Evolutionary conservation across 2,797 vertebrate genomes (phyloP).

Genomic region (Poecilia picta): DNA sequence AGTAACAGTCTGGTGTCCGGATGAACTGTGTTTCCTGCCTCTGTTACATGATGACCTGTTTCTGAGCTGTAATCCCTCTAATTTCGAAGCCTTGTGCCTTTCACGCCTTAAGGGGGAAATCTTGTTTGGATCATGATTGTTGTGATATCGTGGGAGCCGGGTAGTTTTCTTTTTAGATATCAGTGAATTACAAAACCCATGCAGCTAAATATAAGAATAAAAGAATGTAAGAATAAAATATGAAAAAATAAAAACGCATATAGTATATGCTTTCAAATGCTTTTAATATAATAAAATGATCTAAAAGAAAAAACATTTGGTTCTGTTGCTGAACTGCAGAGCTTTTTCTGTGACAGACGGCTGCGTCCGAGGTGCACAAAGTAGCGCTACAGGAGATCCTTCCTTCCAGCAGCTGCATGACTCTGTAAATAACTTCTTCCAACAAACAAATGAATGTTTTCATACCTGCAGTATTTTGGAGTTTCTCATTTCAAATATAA

Average conservation of each 20-base stretch:
- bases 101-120: slow-evolving; percentile 38
- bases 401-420: too few species aligned
- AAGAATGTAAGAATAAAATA: neutral
- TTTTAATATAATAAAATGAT: neutral
- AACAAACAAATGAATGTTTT: neutral
- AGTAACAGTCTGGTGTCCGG: slow-evolving; percentile 54
- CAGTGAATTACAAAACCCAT: neutral
- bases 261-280: neutral
- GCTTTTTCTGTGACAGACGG: too few species aligned
- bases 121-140: slow-evolving; percentile 59
- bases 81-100: slow-evolving; percentile 44
- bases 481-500: too few species aligned
- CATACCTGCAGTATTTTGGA: neutral
- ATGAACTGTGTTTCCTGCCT: slow-evolving; percentile 30
- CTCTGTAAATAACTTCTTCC: neutral
- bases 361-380: too few species aligned
- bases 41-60: slow-evolving; percentile 5
- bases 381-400: too few species aligned
- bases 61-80: slow-evolving; percentile 51
- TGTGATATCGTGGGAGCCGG: slow-evolving; percentile 26
- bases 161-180: neutral
- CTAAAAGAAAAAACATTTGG: too few species aligned
- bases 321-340: too few species aligned
- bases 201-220: neutral
- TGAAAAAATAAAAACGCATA: neutral